Conservation (phyloP, 2,888 invertebrate species). For the Taphrorychus bicolor region DNA sequence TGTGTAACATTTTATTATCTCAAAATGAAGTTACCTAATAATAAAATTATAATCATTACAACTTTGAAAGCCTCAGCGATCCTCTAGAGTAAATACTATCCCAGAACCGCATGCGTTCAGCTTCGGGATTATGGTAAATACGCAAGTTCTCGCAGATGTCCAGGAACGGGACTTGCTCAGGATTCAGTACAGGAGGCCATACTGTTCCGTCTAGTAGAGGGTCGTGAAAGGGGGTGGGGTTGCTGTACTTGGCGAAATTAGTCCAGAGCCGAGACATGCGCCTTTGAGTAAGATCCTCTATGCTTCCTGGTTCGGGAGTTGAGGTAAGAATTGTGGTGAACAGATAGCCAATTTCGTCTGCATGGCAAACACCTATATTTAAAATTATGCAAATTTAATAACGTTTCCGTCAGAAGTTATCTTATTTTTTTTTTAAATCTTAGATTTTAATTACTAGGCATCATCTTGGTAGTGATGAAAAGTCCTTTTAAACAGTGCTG, state of each 20-base stretch:
- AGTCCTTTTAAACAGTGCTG: no score
- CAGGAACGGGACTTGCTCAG: slow-evolving; percentile 47
- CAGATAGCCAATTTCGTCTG: slow-evolving; percentile 53
- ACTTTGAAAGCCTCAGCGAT: slow-evolving; percentile 18
- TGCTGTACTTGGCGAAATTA: slow-evolving; percentile 52
- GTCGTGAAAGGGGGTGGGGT: slow-evolving; percentile 49
- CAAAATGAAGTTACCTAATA: no score
- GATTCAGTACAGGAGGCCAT: slow-evolving; percentile 49
- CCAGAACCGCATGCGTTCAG: slow-evolving; percentile 53
- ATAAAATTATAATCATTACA: no score
- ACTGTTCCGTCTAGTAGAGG: slow-evolving; percentile 43
- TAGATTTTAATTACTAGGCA: neutral
- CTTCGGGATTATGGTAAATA: slow-evolving; percentile 47
- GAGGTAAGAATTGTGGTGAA: slow-evolving; percentile 47
- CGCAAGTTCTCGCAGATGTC: slow-evolving; percentile 50
- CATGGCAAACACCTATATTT: slow-evolving; percentile 52
- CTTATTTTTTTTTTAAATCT: no score
- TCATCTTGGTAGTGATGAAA: no score
- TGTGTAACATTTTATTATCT: no score
- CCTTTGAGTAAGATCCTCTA: slow-evolving; percentile 49
- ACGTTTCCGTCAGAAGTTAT: no score
- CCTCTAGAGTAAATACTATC: slow-evolving; percentile 46
- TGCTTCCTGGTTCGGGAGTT: slow-evolving; percentile 41
- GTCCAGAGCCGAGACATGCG: slow-evolving; percentile 53
- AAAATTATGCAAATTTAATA: neutral